phyloP scores from a whole-genome alignment of 53 echinoderm and acorn worm species.

The Antedon mediterranea region DNA sequence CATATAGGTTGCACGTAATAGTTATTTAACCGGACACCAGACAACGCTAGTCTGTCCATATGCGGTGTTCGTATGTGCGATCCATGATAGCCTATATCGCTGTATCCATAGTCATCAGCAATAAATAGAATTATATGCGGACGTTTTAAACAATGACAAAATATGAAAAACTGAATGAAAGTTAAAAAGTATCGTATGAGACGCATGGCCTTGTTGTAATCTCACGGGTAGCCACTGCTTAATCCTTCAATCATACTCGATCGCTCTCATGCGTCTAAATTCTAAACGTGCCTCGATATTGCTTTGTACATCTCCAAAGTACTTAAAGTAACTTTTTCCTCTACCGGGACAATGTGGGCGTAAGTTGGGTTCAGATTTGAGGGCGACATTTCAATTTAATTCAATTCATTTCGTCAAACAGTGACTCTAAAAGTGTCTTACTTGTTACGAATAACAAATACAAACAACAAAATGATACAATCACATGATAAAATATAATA shows the following conservation, averaged over 20 bases:
- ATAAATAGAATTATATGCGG: constrained; percentile 23
- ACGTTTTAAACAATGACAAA: background rate
- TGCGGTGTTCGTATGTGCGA: constrained; percentile 15
- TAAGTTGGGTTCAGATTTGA: background rate
- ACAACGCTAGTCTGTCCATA: constrained; percentile 12
- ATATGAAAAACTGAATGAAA: background rate
- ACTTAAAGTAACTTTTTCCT: background rate
- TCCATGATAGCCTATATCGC: constrained; percentile 24
- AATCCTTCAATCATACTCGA: background rate
- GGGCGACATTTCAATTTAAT: background rate
- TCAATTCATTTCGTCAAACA: too few species aligned
- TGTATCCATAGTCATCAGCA: constrained; percentile 27
- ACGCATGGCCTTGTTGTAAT: background rate
- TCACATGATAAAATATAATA: too few species aligned
- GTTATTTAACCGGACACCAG: background rate
- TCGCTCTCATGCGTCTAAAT: background rate
- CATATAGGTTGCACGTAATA: background rate
- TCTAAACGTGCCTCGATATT: background rate
- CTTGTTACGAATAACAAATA: too few species aligned
- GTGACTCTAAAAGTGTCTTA: too few species aligned
- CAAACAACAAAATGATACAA: too few species aligned
- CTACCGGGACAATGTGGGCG: background rate
- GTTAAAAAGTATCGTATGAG: background rate
- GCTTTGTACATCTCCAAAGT: background rate
- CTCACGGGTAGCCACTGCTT: background rate